Base-by-base conservation (phyloP, 2,797 vertebrate species). In the Stomatorhinus walkeri region DNA sequence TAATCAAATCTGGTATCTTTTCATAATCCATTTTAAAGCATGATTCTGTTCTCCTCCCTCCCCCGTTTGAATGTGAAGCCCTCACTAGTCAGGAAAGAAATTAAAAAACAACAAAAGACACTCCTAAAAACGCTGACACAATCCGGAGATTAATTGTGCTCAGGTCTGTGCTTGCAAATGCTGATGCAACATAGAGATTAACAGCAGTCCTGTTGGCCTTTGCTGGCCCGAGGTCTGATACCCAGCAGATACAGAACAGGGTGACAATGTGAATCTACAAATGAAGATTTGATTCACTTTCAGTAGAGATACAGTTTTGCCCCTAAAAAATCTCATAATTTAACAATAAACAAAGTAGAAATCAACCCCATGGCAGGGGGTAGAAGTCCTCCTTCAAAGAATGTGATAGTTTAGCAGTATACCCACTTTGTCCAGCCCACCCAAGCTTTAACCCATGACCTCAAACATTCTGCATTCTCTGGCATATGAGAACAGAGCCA, bases 21-120 rank as follows among this genome's bases (percentile, higher is more conserved):
- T 72, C 24, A 43, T 36, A 52, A 49, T 46, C 28, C 51, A 72
- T 86, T 89, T 86, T 54, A 85, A 64, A 83, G 9, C 46, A 84
- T 88, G 54, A 88, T 83, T 81, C 56, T 88, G 40, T 85, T 86
- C 32, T 72, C 88, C 88, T 56, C 85, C 79, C 84, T 84, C 72
- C 79, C 87, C 52, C 3, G 7, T 40, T 64, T 36, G 32, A 89
- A 40, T 32, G 59, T 52, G 59, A 89, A 89, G 46, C 14, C 9
- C 54, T 24, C 56, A 48, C 9, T 51, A 72, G 84, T 14, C 28
- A 48, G 40, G 1, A 40, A 87, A 87, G 7, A 87, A 85, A 32
- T 49, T 36, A 1, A 32, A 85, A 61, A 87, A 56, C 1, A 56
- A 64, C 6, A 46, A 24, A 28, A 46, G 56, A 54, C 22, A 32